Evolutionary conservation across 1,140 invertebrate species (phyloP).

Genomic region (Coboldia fuscipes): DNA sequence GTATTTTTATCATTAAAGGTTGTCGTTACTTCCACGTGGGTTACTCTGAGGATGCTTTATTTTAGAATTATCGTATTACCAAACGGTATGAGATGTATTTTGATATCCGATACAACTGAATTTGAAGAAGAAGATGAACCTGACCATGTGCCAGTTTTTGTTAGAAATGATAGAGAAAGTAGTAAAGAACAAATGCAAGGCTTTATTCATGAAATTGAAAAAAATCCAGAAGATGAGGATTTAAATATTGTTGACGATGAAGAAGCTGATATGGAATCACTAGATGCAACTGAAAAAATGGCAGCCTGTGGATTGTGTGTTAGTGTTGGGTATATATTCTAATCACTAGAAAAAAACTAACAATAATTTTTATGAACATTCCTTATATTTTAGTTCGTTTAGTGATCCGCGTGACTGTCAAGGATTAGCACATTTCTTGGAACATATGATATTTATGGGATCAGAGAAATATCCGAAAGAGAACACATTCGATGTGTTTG

Average conservation of each 20-base stretch:
- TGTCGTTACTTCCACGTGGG: not conserved
- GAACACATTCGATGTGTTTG: slow-evolving; percentile 65
- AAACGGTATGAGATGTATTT: slow-evolving; percentile 42
- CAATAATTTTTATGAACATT: slow-evolving; percentile 34
- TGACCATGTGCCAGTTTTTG: slow-evolving; percentile 6
- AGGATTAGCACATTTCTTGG: slow-evolving; percentile 74
- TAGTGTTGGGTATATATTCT: slow-evolving; percentile 28
- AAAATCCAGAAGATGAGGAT: slow-evolving; percentile 19
- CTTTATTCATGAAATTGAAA: slow-evolving; percentile 10
- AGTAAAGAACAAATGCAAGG: slow-evolving; percentile 10
- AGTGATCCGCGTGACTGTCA: slow-evolving; percentile 50
- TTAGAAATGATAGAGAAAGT: slow-evolving; percentile 9
- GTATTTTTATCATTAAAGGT: slow-evolving; percentile 6
- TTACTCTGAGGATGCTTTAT: slow-evolving; percentile 5
- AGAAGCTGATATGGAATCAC: slow-evolving; percentile 17
- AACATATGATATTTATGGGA: slow-evolving; percentile 93
- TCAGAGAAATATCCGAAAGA: slow-evolving; percentile 69
- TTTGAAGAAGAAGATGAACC: slow-evolving; percentile 7
- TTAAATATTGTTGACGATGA: slow-evolving; percentile 14
- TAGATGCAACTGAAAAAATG: slow-evolving; percentile 19
- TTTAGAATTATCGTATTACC: slow-evolving; percentile 34
- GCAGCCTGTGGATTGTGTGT: slow-evolving; percentile 49
- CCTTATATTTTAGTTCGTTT: slow-evolving; percentile 29
- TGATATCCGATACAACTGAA: slow-evolving; percentile 34
- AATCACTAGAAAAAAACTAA: not conserved